These are phyloP conservation scores for Nanorana parkeri DNA, from an alignment of 2,113 vertebrate species.

Conservation along the genomic window DNA sequence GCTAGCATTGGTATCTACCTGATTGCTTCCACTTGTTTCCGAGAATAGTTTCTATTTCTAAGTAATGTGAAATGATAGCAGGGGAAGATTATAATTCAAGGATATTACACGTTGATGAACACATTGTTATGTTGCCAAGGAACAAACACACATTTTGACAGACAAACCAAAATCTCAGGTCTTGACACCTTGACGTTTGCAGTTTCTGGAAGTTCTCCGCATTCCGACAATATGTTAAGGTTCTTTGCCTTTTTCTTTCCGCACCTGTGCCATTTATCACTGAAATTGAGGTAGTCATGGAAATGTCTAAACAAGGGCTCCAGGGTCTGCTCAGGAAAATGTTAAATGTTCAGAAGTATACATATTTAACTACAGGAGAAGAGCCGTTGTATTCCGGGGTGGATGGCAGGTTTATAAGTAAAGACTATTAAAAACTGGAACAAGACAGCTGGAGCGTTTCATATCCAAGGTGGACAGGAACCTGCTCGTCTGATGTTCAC, in stretches of 20 bases:
- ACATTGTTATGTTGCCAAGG: background rate
- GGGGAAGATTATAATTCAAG: background rate
- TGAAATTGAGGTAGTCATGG: conserved; percentile 12
- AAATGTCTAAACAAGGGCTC: conserved; percentile 21
- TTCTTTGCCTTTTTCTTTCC: background rate
- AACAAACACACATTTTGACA: background rate
- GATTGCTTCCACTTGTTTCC: too few relatives aligned
- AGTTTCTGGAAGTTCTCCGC: background rate
- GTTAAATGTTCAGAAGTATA: conserved; percentile 33
- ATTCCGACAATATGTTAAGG: background rate
- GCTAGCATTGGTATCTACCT: too few relatives aligned
- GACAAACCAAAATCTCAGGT: conserved; percentile 2
- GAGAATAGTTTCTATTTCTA: too few relatives aligned
- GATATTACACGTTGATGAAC: background rate
- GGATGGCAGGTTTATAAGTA: conserved; percentile 17
- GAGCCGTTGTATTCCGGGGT: conserved; percentile 13
- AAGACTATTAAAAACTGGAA: conserved; percentile 28
- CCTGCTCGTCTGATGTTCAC: background rate
- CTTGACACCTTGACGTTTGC: background rate
- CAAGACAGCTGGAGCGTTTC: conserved; percentile 26
- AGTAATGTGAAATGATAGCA: background rate
- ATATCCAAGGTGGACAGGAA: conserved; percentile 14
- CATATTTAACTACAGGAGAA: conserved; percentile 11
- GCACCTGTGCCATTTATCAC: conserved; percentile 27
- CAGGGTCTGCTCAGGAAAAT: conserved; percentile 4